phyloP scores from a whole-genome alignment of 2,888 invertebrate species.

The Pachydiplax longipennis region DNA sequence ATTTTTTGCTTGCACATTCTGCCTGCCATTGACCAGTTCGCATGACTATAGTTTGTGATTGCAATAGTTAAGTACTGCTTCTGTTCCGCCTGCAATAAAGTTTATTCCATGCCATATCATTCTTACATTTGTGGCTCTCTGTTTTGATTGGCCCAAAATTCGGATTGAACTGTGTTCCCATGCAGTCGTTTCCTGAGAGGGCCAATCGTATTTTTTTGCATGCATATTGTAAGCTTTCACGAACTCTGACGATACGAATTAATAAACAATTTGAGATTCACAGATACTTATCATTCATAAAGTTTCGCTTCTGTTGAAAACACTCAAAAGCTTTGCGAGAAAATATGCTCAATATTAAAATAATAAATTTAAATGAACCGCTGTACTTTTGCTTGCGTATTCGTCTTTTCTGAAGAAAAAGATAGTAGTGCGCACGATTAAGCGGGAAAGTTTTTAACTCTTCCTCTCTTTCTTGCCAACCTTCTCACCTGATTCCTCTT shows the following conservation, averaged over 20 bases:
- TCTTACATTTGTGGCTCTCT: not conserved
- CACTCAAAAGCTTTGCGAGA: not conserved
- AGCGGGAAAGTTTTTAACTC: slow-evolving; percentile 18
- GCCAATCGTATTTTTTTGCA: not conserved
- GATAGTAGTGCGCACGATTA: not conserved
- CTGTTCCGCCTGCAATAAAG: not conserved
- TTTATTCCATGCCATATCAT: not conserved
- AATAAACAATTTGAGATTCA: not conserved
- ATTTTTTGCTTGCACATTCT: not conserved
- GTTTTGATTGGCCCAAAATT: not conserved
- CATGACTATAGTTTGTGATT: not conserved
- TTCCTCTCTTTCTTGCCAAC: slow-evolving; percentile 16
- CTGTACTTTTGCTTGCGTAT: not conserved
- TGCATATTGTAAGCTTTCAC: not conserved
- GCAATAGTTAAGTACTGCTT: not conserved
- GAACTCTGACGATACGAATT: not conserved
- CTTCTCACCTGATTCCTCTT: not conserved
- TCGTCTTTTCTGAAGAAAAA: not conserved
- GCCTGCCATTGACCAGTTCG: not conserved
- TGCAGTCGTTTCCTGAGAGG: not conserved
- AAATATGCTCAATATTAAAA: not conserved
- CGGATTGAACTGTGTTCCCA: not conserved
- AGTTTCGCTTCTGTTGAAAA: not conserved
- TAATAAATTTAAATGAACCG: not conserved
- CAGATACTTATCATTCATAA: not conserved